Evolutionary conservation across 2,888 invertebrate species (phyloP), one percentile per base, ranked within the genome.

Genomic region (Zygothrica quintamaculata): DNA sequence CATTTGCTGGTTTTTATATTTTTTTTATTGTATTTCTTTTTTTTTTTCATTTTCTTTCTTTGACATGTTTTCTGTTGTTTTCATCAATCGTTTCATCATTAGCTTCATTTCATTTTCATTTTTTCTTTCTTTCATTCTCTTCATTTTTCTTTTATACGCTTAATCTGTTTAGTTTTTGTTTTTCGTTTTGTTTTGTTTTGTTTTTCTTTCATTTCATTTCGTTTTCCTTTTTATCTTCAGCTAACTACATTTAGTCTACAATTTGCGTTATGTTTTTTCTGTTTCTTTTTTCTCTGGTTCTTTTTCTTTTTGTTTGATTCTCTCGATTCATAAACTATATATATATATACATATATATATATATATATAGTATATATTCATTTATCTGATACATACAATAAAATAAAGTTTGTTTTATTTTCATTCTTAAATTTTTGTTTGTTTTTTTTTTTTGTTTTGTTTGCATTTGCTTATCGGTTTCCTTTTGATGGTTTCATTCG

Each of bases 221-320:
- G n/a, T 34, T 51, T 44, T 34, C 26, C 6, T 46, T 64, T 36
- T 29, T 53, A 57, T 58, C 56, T 57, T 64, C 62, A 43, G 60
- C 75, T 78, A 77, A 75, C 78, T 80, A 69, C 68, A 74, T 72
- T 77, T 77, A 80, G 71, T 78, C 77, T 77, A 65, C 71, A 55
- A 22, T 73, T 55, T 65, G 57, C 66, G 31, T 16, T 39, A 40
- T 60, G 31, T 65, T 74, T 68, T 65, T 72, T 71, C 59, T 68
- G 61, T 51, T 46, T 48, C 29, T 22, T 11, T 25, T 26, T 52
- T 40, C 18, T 40, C 18, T 37, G 46, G 62, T 66, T 62, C 57
- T 61, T 66, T 62, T 55, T 61, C 46, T 57, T 79, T 56, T 65
- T 77, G 77, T 79, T 79, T 74, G 60, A 65, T 79, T 29, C 9